Evolutionary conservation across 2,113 vertebrate genomes (phyloP), one percentile per base, ranked within the genome.

Genomic region (Chamaetylas fuelleborni): DNA sequence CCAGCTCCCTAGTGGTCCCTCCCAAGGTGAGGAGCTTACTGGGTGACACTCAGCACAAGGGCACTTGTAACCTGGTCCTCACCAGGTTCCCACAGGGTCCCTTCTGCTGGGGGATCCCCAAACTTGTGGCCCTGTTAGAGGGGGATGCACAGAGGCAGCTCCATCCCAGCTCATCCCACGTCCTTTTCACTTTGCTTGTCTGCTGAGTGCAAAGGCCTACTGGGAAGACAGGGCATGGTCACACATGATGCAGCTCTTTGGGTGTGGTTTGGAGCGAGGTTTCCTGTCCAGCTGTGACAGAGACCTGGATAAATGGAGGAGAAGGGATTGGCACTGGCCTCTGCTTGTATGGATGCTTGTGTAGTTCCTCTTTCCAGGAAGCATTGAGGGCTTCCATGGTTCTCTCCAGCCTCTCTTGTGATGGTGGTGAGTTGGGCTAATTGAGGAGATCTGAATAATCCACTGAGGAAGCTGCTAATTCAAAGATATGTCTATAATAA

Each of bases 381-480:
- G 48, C 24, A 22, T 54, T 95, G 89, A 0, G 5, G 54, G 66
- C 58, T 92, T 80, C 45, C 54, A 72, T 95, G 78, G 43, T 54
- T 70, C 65, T 74, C 33, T 57, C 28, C 70, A 71, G 40, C 51
- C 57, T 81, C 40, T 86, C 69, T 60, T 81, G 60, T 71, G 86
- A 16, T 78, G 51, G 62, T 10, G 7, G 62, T 31, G 73, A 95
- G 76, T 58, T 93, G 92, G 85, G 50, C 74, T 82, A 88, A 90
- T 16, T 72, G 92, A 88, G 90, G 85, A 84, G 88, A 48, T 96
- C 90, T 90, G 90, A 94, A 76, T 74, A 94, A 87, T 86, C 92
- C 88, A 42, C 83, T 61, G 80, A 93, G 94, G 93, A 96, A 95
- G 84, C 84, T 93, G 86, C 91, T 96, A 90, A 94, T 94, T 96